Percentiles rank a stretch among this genome's conserved stretches.
Evolutionary conservation across 2,113 vertebrate species (phyloP).

Genomic region (Hydrolagus affinis): DNA sequence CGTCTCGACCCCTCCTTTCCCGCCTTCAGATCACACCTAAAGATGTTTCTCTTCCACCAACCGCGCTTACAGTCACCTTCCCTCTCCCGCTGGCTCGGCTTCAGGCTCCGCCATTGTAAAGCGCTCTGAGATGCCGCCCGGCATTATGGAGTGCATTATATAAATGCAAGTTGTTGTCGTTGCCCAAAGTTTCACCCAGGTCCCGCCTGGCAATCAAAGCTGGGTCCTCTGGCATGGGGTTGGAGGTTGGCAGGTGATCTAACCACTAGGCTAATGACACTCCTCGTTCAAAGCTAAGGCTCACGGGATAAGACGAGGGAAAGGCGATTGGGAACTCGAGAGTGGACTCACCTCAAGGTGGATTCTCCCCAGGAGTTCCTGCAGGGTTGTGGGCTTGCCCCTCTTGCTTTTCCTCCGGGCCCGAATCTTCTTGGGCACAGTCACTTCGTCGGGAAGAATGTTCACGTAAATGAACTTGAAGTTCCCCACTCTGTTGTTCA

Average conservation of each 20-base stretch:
- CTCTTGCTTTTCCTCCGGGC: constrained; percentile 44
- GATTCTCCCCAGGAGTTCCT: constrained; percentile 68
- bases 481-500: constrained; percentile 75
- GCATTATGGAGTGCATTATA: not conserved
- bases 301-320: not conserved
- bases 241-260: too few relatives aligned
- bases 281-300: not conserved
- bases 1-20: not conserved
- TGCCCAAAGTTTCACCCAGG: too few relatives aligned
- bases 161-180: not conserved
- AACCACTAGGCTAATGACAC: too few relatives aligned
- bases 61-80: not conserved
- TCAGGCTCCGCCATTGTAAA: too few relatives aligned
- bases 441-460: constrained; percentile 58
- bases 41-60: not conserved
- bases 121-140: not conserved
- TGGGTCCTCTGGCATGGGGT: too few relatives aligned
- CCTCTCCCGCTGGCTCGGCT: not conserved
- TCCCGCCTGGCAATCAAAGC: too few relatives aligned
- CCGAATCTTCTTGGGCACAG: constrained; percentile 59
- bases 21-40: not conserved
- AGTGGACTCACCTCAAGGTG: constrained; percentile 68
- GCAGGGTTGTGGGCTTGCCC: constrained; percentile 62
- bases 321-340: not conserved
- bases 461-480: constrained; percentile 97